A percentile compares a stretch with the other conserved stretches of the same genome.
Evolutionary conservation across 1,140 invertebrate genomes (phyloP).

Genomic region (Bicyclus anynana): DNA sequence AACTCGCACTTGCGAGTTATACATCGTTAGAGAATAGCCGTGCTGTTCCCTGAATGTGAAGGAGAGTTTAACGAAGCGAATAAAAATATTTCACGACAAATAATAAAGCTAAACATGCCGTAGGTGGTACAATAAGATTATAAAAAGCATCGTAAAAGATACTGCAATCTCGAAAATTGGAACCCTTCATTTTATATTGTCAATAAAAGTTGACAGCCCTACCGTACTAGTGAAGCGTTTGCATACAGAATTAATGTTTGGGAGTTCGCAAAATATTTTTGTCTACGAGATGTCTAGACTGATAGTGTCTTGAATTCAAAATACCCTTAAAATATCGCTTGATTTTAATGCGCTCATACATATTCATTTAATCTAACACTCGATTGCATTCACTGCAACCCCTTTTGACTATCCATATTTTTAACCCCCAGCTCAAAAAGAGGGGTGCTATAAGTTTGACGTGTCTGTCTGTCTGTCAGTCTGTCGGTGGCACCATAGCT

Average conservation of each 20-base stretch:
- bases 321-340: not conserved
- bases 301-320: not conserved
- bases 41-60: too few species aligned
- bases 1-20: too few species aligned
- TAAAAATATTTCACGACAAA: too few species aligned
- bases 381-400: too few species aligned
- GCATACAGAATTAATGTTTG: not conserved
- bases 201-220: not conserved
- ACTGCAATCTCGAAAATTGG: not conserved
- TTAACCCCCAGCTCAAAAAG: too few species aligned
- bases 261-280: not conserved
- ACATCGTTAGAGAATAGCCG: too few species aligned
- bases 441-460: too few species aligned
- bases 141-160: not conserved
- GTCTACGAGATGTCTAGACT: conserved; percentile 8
- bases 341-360: not conserved
- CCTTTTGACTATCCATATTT: too few species aligned
- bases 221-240: not conserved
- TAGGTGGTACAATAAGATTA: not conserved
- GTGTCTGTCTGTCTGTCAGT: too few species aligned
- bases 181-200: not conserved
- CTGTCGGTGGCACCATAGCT: too few species aligned
- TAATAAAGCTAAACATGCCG: not conserved
- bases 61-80: too few species aligned
- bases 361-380: not conserved